Evolutionary conservation across 2,113 vertebrate genomes (phyloP).

Genomic region (Xerus inauris): DNA sequence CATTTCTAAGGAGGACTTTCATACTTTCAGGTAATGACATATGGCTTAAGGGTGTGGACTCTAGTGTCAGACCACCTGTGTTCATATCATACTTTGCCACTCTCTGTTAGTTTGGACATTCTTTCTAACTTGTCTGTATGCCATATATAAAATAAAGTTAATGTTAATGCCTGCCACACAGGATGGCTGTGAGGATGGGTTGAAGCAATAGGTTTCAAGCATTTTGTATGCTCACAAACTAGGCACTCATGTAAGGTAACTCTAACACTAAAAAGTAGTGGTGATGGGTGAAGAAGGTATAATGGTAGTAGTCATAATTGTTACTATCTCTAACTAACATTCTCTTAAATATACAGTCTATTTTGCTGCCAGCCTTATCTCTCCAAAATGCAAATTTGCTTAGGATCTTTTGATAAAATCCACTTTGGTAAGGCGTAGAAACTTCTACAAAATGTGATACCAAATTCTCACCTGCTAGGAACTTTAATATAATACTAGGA

Average conservation of each 20-base stretch:
- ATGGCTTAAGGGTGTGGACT: neutral
- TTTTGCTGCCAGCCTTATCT: neutral
- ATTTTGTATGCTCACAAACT: neutral
- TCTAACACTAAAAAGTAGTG: neutral
- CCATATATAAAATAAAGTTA: neutral
- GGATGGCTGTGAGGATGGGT: neutral
- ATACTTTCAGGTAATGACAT: neutral
- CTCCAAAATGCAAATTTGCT: neutral
- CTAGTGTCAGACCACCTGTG: neutral
- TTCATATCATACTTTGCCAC: neutral
- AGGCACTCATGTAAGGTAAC: neutral
- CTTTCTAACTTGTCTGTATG: neutral
- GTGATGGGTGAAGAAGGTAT: neutral
- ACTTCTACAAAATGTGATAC: neutral
- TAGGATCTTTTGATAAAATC: neutral
- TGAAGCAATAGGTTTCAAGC: neutral
- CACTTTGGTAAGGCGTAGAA: neutral
- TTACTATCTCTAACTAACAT: neutral
- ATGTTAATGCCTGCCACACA: neutral
- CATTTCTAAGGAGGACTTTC: neutral
- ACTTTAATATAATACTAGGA: constrained; percentile 27
- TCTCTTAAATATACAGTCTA: neutral
- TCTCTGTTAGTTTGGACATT: neutral
- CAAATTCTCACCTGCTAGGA: neutral
- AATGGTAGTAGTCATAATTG: too few relatives aligned